Conservation (phyloP, 2,113 vertebrate species). For the Rhegmatorhina hoffmannsi region DNA sequence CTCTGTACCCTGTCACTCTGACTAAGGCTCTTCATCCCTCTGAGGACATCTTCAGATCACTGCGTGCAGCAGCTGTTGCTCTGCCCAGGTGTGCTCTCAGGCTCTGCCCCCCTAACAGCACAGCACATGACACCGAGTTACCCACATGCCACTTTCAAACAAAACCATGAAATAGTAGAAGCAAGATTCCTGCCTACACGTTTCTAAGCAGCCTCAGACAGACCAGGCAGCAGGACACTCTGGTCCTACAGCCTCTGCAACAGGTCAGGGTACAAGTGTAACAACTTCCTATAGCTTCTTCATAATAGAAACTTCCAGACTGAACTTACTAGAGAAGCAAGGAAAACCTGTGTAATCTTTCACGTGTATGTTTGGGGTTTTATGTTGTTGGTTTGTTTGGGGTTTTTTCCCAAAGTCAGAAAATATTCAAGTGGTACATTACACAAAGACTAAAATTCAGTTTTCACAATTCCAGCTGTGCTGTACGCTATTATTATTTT, state of each 20-base stretch:
- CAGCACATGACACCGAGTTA: neutral
- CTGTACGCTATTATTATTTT: neutral
- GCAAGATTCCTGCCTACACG: neutral
- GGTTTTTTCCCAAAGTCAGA: neutral
- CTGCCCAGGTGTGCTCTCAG: accelerated
- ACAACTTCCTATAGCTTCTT: neutral
- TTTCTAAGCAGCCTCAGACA: neutral
- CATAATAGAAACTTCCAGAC: accelerated
- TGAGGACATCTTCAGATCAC: neutral
- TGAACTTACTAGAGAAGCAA: neutral
- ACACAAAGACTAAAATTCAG: neutral
- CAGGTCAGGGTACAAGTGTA: too few relatives aligned
- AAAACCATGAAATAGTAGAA: neutral
- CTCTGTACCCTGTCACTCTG: neutral
- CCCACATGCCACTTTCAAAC: neutral
- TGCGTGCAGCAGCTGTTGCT: neutral
- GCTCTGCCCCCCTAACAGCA: neutral
- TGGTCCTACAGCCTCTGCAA: neutral
- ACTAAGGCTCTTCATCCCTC: neutral
- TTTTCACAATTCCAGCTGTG: neutral
- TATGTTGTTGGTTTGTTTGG: neutral
- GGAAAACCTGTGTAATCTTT: neutral
- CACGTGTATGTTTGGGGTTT: neutral
- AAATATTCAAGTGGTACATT: neutral
- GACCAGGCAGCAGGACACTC: neutral